phyloP scores from a whole-genome alignment of 37 sponge, comb jelly and placozoan species.

The Trichoplax adhaerens region DNA sequence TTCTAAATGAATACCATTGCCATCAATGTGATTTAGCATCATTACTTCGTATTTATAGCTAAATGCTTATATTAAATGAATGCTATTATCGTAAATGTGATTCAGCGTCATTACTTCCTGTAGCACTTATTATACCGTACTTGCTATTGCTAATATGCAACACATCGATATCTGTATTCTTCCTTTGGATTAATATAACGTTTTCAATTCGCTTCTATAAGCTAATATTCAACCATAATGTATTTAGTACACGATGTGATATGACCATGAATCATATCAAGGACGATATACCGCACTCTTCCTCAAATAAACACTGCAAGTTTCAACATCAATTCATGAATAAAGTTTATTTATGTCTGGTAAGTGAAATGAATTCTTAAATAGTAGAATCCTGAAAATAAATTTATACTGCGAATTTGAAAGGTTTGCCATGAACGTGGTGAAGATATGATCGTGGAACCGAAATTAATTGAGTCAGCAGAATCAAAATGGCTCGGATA shows the following conservation, averaged over 20 bases:
- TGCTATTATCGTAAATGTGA: no score
- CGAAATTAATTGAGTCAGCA: conserved; percentile 30
- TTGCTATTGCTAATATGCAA: no score
- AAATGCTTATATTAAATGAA: no score
- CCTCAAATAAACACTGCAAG: conserved; percentile 28
- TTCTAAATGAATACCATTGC: no score
- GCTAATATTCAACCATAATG: no score
- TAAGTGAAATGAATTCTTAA: conserved; percentile 3
- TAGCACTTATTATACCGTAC: no score
- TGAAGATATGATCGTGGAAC: conserved; percentile 35
- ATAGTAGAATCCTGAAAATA: background rate
- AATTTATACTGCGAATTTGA: background rate
- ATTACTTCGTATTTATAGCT: no score
- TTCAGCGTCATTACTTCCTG: no score
- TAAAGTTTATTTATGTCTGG: conserved; percentile 53
- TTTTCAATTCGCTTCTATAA: no score
- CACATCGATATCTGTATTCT: no score
- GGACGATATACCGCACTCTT: conserved; percentile 30
- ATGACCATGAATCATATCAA: conserved; percentile 54
- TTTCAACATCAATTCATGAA: conserved; percentile 37
- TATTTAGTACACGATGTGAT: conserved; percentile 34
- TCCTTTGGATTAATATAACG: no score
- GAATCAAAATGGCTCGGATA: conserved; percentile 55
- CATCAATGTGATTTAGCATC: no score
- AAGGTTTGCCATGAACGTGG: conserved; percentile 51